Evolutionary conservation across 2,797 vertebrate species (phyloP).

Genomic region (Eulemur albifrons): DNA sequence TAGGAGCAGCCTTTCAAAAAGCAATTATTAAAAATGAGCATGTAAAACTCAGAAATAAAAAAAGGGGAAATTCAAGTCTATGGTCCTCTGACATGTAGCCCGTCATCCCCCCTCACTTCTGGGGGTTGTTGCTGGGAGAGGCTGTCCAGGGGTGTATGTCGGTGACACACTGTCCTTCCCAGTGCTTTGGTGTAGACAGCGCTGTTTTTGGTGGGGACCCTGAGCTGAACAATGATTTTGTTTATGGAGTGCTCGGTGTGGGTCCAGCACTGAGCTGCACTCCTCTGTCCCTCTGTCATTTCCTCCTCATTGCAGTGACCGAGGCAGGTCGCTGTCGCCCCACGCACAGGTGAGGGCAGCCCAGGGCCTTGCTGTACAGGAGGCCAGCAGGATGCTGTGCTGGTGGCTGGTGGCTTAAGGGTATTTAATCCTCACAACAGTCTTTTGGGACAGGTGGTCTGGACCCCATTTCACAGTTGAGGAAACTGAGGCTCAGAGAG

Average conservation of each 20-base stretch:
- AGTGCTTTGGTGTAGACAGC: fast-evolving
- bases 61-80: neutral
- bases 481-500: neutral
- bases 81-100: neutral
- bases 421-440: fast-evolving
- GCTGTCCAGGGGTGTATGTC: too few relatives aligned
- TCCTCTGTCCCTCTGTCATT: fast-evolving
- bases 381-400: neutral
- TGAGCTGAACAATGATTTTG: fast-evolving
- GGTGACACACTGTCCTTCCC: fast-evolving
- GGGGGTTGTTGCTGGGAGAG: too few relatives aligned
- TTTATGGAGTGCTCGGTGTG: fast-evolving
- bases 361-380: neutral
- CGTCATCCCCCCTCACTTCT: fast-evolving
- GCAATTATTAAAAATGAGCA: conserved; percentile 77
- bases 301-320: fast-evolving
- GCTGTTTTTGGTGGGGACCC: fast-evolving
- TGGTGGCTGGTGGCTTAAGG: fast-evolving
- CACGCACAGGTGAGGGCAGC: neutral
- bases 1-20: conserved; percentile 74
- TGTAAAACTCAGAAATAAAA: conserved; percentile 16
- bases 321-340: neutral
- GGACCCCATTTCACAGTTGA: neutral
- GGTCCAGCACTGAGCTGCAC: fast-evolving
- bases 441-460: neutral